phyloP scores from a whole-genome alignment of 2,797 vertebrate species.

The Trachurus trachurus region DNA sequence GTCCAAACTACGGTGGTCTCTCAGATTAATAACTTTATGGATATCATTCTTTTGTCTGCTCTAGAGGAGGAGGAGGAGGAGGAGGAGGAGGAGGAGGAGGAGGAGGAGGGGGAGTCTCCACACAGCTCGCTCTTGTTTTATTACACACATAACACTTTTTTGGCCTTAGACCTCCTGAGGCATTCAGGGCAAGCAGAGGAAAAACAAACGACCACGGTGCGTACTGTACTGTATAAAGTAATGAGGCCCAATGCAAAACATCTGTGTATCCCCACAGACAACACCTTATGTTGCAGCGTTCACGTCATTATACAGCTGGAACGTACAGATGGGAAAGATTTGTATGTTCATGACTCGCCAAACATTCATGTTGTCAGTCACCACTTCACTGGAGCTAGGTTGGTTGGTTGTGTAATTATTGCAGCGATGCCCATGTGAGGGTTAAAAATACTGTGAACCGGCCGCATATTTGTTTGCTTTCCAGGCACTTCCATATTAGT shows the following conservation, averaged over 20 bases:
- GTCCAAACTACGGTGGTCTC: not conserved
- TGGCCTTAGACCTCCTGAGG: not conserved
- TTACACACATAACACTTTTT: not conserved
- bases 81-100: too few relatives aligned
- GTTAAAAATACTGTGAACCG: not conserved
- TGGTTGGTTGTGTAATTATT: not conserved
- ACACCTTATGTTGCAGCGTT: not conserved
- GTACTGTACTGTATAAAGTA: conserved; percentile 7
- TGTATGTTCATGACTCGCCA: not conserved
- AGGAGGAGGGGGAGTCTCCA: not conserved
- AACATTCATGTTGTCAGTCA: not conserved
- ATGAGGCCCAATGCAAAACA: conserved; percentile 33
- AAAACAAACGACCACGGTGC: not conserved
- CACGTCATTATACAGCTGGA: not conserved
- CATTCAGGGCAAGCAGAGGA: not conserved
- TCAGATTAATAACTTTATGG: not conserved
- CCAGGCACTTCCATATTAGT: not conserved
- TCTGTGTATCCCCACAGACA: conserved; percentile 25
- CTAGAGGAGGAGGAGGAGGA: not conserved
- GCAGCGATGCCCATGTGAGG: not conserved
- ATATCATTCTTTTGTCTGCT: not conserved
- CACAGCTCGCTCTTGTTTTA: conserved; percentile 3
- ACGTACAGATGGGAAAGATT: conserved; percentile 1
- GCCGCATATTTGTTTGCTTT: not conserved
- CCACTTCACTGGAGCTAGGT: not conserved